These are phyloP conservation scores for Pantherophis alleghaniensis DNA, from an alignment of 2,797 vertebrate genomes.

Conservation along the genomic window DNA sequence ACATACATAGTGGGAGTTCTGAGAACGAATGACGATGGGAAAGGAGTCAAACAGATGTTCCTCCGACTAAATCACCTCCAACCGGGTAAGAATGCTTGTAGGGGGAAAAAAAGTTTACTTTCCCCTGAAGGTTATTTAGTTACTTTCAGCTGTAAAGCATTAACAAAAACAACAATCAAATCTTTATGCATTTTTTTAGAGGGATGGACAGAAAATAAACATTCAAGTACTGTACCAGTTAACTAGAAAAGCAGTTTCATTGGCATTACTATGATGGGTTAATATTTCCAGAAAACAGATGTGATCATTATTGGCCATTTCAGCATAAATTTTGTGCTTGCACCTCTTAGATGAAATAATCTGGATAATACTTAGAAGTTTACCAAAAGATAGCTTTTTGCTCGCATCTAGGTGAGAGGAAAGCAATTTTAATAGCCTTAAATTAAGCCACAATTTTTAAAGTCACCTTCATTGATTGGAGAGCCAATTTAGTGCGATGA, in stretches of 20 bases:
- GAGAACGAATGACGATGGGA: slow-evolving; percentile 14
- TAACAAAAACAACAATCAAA: slow-evolving; percentile 23
- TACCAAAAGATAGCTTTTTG: not conserved
- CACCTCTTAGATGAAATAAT: not conserved
- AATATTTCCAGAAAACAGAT: slow-evolving; percentile 8
- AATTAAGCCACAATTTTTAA: not conserved
- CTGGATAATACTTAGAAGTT: not conserved
- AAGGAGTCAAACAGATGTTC: slow-evolving; percentile 29
- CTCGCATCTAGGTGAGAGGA: not conserved
- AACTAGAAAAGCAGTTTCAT: slow-evolving; percentile 15
- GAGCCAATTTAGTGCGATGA: not conserved
- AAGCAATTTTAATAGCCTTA: not conserved
- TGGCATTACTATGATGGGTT: not conserved
- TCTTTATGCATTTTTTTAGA: slow-evolving; percentile 4
- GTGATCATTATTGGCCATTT: not conserved
- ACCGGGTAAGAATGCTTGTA: slow-evolving; percentile 16
- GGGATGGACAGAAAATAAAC: slow-evolving; percentile 4
- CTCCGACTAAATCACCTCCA: slow-evolving; percentile 16
- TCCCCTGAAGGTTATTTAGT: slow-evolving; percentile 18
- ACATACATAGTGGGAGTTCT: slow-evolving; percentile 24
- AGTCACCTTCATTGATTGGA: not conserved
- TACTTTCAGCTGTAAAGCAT: slow-evolving; percentile 30
- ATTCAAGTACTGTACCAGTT: slow-evolving; percentile 15
- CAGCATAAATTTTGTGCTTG: not conserved
- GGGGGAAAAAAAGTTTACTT: not conserved